Evolutionary conservation across 2,888 invertebrate genomes (phyloP), one percentile per base, ranked within the genome.

Genomic region (Pandemis cinnamomeana): DNA sequence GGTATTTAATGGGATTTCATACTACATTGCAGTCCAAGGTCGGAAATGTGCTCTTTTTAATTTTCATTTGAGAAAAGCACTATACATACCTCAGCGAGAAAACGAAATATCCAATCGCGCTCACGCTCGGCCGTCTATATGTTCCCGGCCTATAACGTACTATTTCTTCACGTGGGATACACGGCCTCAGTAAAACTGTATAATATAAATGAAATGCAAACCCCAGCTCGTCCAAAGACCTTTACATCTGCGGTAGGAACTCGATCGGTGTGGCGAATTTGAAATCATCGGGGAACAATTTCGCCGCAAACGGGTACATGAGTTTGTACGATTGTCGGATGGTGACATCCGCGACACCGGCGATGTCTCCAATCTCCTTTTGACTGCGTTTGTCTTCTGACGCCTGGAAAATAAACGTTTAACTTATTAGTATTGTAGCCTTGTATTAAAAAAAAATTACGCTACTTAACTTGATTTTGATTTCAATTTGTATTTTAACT

Each of bases 291-390:
- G 99, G 99, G 93, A 99, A 99, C 1, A 99, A 95, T 83, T 97
- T 97, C 1, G 95, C 96, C 0, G 99, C 99, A 85, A 97, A 97
- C 1, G 99, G 99, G 87, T 98, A 98, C 98, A 99, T 99, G 51
- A 98, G 95, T 89, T 99, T 99, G 93, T 99, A 99, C 0, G 99
- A 98, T 87, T 99, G 99, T 44, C 99, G 95, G 80, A 99, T 99
- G 0, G 99, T 99, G 13, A 99, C 99, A 88, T 99, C 99, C 4
- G 99, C 99, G 0, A 99, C 99, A 53, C 99, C 99, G 51, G 99
- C 99, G 80, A 99, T 98, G 85, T 99, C 99, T 0, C 99, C 99
- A 81, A 99, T 99, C 93, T 99, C 99, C 90, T 99, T 99, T 87
- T 99, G 99, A 78, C 98, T 98, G 81, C 98, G 96, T 87, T 99